A percentile compares a stretch with the other conserved stretches of the same genome.
Evolutionary conservation across 1,140 invertebrate species (phyloP).

Genomic region (Drosophila pallidifrons): DNA sequence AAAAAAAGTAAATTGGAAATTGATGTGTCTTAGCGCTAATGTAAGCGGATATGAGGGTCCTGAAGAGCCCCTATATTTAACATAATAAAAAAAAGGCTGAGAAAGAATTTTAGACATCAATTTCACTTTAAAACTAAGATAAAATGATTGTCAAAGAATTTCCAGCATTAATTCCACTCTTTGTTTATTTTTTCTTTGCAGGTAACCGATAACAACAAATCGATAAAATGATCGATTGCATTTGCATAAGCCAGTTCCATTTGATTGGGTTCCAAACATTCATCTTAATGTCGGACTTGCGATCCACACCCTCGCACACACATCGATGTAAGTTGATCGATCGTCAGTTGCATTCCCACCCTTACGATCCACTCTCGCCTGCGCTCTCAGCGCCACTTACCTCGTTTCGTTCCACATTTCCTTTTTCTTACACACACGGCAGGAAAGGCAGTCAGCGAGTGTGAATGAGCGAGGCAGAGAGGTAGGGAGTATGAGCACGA

Average conservation of each 20-base stretch:
- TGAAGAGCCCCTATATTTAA: constrained; percentile 12
- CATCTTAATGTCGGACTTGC: background rate
- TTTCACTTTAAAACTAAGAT: background rate
- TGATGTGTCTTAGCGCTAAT: constrained; percentile 59
- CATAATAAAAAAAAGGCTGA: constrained; percentile 41
- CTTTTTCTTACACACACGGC: constrained; percentile 1
- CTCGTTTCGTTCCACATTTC: background rate
- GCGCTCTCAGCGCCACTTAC: constrained; percentile 13
- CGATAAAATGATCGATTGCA: background rate
- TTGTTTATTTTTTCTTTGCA: constrained; percentile 32
- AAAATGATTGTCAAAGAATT: too few species aligned
- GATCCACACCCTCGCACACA: constrained; percentile 3
- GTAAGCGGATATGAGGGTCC: constrained; percentile 67
- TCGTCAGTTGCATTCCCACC: constrained; percentile 14
- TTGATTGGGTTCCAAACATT: background rate
- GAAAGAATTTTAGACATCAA: constrained; percentile 31
- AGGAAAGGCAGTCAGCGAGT: background rate
- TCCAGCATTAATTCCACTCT: constrained; percentile 15
- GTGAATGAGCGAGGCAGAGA: background rate
- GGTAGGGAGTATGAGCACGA: constrained; percentile 1
- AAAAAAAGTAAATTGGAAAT: constrained; percentile 28
- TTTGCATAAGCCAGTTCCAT: background rate
- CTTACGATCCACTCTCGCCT: constrained; percentile 19
- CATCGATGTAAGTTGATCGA: constrained; percentile 17
- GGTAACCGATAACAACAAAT: constrained; percentile 4